A percentile compares a stretch with the other conserved stretches of the same genome.
Evolutionary conservation across 2,797 vertebrate genomes (phyloP).

Genomic region (Platalea minor): DNA sequence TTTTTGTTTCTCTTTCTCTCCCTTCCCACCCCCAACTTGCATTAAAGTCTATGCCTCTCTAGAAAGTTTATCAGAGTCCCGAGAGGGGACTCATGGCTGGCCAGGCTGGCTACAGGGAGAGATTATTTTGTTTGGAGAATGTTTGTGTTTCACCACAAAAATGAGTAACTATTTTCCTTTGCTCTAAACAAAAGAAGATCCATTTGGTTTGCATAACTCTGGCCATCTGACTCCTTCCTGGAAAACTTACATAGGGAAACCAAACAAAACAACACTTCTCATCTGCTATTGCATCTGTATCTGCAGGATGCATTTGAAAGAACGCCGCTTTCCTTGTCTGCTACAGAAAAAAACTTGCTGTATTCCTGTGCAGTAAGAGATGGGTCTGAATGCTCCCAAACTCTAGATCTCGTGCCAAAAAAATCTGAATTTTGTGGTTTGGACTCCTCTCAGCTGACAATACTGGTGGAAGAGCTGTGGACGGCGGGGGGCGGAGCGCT

Average conservation of each 20-base stretch:
- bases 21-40: neutral
- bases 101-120: constrained; percentile 37
- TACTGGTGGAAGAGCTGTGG: neutral
- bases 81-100: constrained; percentile 14
- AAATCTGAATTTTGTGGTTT: neutral
- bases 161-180: constrained; percentile 26
- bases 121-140: constrained; percentile 51
- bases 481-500: neutral
- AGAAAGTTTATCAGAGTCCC: neutral
- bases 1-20: constrained; percentile 33
- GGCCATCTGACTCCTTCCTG: constrained; percentile 70
- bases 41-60: neutral
- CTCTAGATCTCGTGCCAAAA: neutral
- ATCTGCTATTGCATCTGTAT: neutral
- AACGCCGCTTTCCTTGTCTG: neutral
- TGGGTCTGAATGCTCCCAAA: neutral
- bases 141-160: constrained; percentile 67
- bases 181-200: constrained; percentile 65
- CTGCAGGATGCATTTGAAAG: neutral
- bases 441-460: neutral
- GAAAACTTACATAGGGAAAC: constrained; percentile 47
- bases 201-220: constrained; percentile 70
- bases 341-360: neutral
- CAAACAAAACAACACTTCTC: neutral
- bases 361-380: neutral